Evolutionary conservation across 2,888 invertebrate genomes (phyloP), one percentile per base, ranked within the genome.

Genomic region (Himalopsyche tibetana): DNA sequence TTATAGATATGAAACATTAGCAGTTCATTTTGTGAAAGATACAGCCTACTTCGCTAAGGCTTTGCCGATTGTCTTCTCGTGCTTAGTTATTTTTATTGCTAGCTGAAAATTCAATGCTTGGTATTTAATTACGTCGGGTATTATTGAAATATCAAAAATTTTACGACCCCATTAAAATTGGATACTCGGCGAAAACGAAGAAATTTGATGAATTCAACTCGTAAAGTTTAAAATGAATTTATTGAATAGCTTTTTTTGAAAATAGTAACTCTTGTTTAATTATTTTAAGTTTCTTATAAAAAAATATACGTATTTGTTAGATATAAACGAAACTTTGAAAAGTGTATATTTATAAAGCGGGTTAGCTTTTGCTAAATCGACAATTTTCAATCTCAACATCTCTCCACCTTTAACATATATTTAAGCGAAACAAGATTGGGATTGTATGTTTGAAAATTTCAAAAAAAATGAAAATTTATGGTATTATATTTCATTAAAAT

Each of bases 1-100:
- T 63, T 63, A 63, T 63, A 63, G 63, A 63, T 63, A 63, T 63
- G 63, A 63, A 63, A 63, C 63, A 19, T 63, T 63, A 63, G 63
- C 63, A 63, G 63, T 19, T 28, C 63, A 63, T 63, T 63, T 63
- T 63, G 63, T 63, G 63, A 28, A 63, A 63, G 11, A 63, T 63
- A 63, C 63, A 63, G 63, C 63, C 63, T 63, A 63, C 63, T 63
- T 63, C 63, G 63, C 19, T 9, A 63, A 63, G 63, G 63, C 63
- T 63, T 63, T 63, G n/a, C 63, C 63, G 19, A 63, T 63, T 63
- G 63, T 63, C 63, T 63, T 63, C 63, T 28, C 63, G 28, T 63
- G 63, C 19, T 19, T 63, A 63, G 63, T 19, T 63, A 63, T 63
- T 63, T 63, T 63, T 63, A 63, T 63, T 63, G 63, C 63, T 8